Percentiles rank a stretch among this genome's conserved stretches.
phyloP scores from a whole-genome alignment of 2,888 invertebrate genomes.

The Archips crataeganus region DNA sequence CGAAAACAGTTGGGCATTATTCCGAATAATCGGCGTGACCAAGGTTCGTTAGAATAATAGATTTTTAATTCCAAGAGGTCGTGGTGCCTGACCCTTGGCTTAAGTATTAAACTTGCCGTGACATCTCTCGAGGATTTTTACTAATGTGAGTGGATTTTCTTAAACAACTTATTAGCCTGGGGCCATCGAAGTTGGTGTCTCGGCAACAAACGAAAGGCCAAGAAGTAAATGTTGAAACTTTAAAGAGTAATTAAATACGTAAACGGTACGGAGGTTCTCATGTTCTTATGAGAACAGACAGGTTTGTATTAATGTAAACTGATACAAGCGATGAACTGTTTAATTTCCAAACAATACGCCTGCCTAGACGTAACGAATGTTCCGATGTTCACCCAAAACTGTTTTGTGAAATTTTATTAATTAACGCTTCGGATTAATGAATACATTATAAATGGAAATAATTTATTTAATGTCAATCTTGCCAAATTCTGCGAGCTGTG shows the following conservation, averaged over 20 bases:
- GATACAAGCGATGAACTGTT: constrained; percentile 1
- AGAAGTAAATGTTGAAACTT: constrained; percentile 19
- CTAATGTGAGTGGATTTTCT: constrained; percentile 35
- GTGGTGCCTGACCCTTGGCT: constrained; percentile 50
- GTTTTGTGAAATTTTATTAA: constrained; percentile 45
- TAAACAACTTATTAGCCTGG: constrained; percentile 29
- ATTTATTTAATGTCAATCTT: constrained; percentile 43
- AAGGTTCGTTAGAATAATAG: constrained; percentile 56
- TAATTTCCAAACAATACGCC: constrained; percentile 8
- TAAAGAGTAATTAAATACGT: background rate
- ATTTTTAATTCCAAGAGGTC: constrained; percentile 56
- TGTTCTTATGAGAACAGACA: background rate
- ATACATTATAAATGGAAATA: constrained; percentile 44
- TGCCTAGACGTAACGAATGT: constrained; percentile 8
- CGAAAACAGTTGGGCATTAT: constrained; percentile 42
- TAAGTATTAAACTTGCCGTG: constrained; percentile 40
- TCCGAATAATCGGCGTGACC: constrained; percentile 45
- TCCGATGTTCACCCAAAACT: constrained; percentile 15
- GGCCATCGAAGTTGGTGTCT: constrained; percentile 6
- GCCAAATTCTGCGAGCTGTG: constrained; percentile 39
- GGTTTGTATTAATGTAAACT: background rate
- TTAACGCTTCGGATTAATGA: constrained; percentile 39
- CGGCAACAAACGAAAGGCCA: constrained; percentile 17
- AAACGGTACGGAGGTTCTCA: background rate
- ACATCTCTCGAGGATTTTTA: constrained; percentile 33